phyloP scores from a whole-genome alignment of 2,888 invertebrate genomes.

The Plusia festucae region DNA sequence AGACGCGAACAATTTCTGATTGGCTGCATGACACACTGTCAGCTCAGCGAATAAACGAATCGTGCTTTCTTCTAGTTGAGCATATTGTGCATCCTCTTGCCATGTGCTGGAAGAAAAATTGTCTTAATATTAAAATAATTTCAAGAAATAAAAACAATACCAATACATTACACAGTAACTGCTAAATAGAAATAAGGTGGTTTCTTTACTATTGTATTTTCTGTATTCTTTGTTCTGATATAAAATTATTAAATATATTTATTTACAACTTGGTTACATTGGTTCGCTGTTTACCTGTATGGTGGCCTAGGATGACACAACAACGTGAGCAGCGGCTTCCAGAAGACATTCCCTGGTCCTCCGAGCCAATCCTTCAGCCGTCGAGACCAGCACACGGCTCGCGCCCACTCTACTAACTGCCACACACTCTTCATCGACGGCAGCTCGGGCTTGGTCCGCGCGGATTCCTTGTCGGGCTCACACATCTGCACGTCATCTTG shows the following conservation, averaged over 20 bases:
- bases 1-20: conserved; percentile 95
- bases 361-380: conserved; percentile 97
- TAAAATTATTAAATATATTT: too few relatives aligned
- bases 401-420: conserved; percentile 93
- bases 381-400: conserved; percentile 94
- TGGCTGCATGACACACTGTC: conserved; percentile 95
- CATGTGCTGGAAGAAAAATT: conserved; percentile 71
- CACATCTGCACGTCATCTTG: conserved; percentile 75
- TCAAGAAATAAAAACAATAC: neutral
- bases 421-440: conserved; percentile 77
- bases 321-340: conserved; percentile 94
- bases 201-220: too few relatives aligned
- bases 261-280: too few relatives aligned
- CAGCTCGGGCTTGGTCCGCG: conserved; percentile 59
- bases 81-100: conserved; percentile 85
- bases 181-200: too few relatives aligned
- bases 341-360: conserved; percentile 94
- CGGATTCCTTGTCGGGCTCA: conserved; percentile 66
- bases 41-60: conserved; percentile 95
- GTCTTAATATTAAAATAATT: neutral
- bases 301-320: conserved; percentile 91
- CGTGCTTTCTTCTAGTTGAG: conserved; percentile 92
- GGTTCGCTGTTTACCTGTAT: conserved; percentile 64
- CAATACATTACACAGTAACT: neutral
- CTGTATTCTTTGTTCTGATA: too few relatives aligned